Evolutionary conservation across 2,113 vertebrate species (phyloP), one percentile per base, ranked within the genome.

Genomic region (Planiliza haematocheilus): DNA sequence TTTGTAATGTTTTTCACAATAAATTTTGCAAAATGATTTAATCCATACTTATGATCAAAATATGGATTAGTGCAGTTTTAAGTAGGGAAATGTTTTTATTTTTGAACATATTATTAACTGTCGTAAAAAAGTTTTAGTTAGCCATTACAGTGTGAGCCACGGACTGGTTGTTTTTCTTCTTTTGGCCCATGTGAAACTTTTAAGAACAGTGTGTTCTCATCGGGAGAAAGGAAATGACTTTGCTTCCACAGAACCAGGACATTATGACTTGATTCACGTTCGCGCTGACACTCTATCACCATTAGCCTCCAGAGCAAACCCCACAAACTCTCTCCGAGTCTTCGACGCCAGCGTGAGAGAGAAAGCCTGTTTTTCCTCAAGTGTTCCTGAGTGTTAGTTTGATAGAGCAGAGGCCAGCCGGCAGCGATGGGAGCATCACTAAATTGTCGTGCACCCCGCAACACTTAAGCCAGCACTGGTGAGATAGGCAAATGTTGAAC

Each of bases 401-500:
- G 69, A 79, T 59, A 48, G 52, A 50, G 39, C 34, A n/a, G 14
- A 17, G 21, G 24, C 42, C 17, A 12, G 51, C 46, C 67, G 1
- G 53, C 66, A 59, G 77, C 4, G 2, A 41, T 3, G 36, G 65
- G 65, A 62, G 73, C 21, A n/a, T 51, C 64, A 48, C 39, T 39
- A 79, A 88, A 85, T 83, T 12, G 43, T 16, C n/a, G 1, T 10
- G 24, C 34, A 49, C 46, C 24, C 56, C 0, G 24, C 59, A 55
- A 64, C 7, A 59, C 55, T 65, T 67, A 51, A 83, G 14, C 74
- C 64, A 68, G 57, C 53, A 7, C 24, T 45, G 58, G 39, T 1
- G 14, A 69, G 63, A 76, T 13, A 78, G 57, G 59, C 76, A 87
- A 88, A 84, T 79, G 38, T 11, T 51, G 1, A 42, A 34, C n/a